Evolutionary conservation across 2,888 invertebrate species (phyloP).

Genomic region (Netelia inedita): DNA sequence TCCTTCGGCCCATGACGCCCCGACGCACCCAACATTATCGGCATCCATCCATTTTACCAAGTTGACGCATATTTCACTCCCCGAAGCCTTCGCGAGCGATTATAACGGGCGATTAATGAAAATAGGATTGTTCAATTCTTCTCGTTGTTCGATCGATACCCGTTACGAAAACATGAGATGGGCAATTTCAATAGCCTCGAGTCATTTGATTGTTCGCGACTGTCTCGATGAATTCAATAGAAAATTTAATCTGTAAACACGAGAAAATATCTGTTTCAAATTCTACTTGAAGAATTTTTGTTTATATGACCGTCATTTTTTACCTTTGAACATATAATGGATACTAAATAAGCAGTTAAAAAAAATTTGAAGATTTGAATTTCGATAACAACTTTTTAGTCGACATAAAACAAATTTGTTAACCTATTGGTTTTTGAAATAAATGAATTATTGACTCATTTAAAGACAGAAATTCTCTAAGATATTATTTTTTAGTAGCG

Average conservation of each 20-base stretch:
- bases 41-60: slow-evolving; percentile 56
- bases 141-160: slow-evolving; percentile 21
- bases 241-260: neutral
- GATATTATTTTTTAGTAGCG: neutral
- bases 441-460: too few species aligned
- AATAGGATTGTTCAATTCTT: slow-evolving; percentile 19
- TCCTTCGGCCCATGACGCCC: slow-evolving; percentile 82
- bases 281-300: neutral
- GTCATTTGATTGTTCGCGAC: slow-evolving; percentile 11
- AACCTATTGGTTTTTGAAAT: too few species aligned
- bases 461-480: neutral
- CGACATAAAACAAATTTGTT: too few species aligned
- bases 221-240: neutral
- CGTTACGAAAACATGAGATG: neutral
- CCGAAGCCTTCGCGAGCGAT: slow-evolving; percentile 19
- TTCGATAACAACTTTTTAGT: too few species aligned
- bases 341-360: too few species aligned
- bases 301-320: neutral
- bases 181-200: slow-evolving; percentile 6
- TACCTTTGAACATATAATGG: too few species aligned
- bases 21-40: slow-evolving; percentile 79
- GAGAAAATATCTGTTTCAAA: neutral
- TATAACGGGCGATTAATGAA: slow-evolving; percentile 50
- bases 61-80: slow-evolving; percentile 38
- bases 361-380: too few species aligned